A percentile compares a stretch with the other conserved stretches of the same genome.
phyloP scores from a whole-genome alignment of 2,888 invertebrate species.

The Sipha maydis region DNA sequence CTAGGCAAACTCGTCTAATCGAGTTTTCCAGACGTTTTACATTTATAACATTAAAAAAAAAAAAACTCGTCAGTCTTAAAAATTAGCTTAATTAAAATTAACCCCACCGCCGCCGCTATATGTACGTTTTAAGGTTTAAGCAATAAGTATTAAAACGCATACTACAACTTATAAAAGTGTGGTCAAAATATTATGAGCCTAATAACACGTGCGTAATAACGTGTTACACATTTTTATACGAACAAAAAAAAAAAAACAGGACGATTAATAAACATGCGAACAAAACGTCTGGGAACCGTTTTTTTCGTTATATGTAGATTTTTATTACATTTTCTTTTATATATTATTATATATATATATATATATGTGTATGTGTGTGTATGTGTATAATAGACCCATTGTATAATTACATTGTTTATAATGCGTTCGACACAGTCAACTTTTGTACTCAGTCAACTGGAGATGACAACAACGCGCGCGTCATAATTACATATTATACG shows the following conservation, averaged over 20 bases:
- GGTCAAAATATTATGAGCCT: neutral
- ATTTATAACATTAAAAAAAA: neutral
- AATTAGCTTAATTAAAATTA: neutral
- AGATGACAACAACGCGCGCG: neutral
- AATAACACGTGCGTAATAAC: neutral
- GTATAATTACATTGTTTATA: neutral
- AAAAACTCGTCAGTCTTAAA: neutral
- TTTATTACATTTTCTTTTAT: neutral
- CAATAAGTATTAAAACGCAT: neutral
- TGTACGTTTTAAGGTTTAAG: neutral
- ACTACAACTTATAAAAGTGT: neutral
- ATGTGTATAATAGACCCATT: neutral
- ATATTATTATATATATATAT: conserved; percentile 8
- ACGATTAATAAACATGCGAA: neutral
- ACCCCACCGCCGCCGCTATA: neutral
- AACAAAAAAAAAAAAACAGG: neutral
- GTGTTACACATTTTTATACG: neutral
- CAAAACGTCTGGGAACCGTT: neutral
- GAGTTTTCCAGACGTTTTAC: neutral
- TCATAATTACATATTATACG: neutral
- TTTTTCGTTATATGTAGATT: neutral
- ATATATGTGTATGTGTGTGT: no score
- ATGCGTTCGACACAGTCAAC: neutral
- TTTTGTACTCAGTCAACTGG: neutral
- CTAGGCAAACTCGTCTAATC: neutral